Percentiles rank a stretch among this genome's conserved stretches.
phyloP scores from a whole-genome alignment of 2,888 invertebrate genomes.

The Archips xylosteana region DNA sequence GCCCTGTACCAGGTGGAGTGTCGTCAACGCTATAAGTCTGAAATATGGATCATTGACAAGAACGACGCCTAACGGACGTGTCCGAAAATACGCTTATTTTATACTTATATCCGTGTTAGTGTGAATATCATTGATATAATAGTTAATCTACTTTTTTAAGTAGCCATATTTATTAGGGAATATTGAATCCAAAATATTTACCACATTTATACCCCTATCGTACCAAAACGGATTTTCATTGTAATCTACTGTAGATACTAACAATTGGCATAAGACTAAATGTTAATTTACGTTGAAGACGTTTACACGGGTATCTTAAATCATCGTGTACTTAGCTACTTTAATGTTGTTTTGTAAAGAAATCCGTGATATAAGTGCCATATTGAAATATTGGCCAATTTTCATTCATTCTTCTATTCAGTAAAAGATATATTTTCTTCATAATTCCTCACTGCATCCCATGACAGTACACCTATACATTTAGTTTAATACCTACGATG shows the following conservation, averaged over 20 bases:
- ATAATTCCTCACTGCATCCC: slow-evolving; percentile 59
- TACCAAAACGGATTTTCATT: slow-evolving; percentile 63
- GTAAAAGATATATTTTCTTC: slow-evolving; percentile 17
- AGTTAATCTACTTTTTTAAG: slow-evolving; percentile 78
- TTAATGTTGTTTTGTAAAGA: slow-evolving; percentile 54
- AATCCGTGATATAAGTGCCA: slow-evolving; percentile 79
- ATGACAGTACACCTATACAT: slow-evolving; percentile 61
- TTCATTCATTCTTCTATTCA: slow-evolving; percentile 49
- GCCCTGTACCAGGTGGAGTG: slow-evolving; percentile 37
- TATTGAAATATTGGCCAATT: slow-evolving; percentile 65
- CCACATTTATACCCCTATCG: slow-evolving; percentile 54
- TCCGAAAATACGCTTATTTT: slow-evolving; percentile 85
- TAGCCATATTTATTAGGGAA: slow-evolving; percentile 67
- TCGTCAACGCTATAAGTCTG: slow-evolving; percentile 77
- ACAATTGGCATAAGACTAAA: slow-evolving; percentile 35
- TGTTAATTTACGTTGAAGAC: slow-evolving; percentile 52
- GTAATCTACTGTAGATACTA: slow-evolving; percentile 44
- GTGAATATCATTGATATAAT: slow-evolving; percentile 72
- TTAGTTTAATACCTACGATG: slow-evolving; percentile 34
- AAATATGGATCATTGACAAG: slow-evolving; percentile 77
- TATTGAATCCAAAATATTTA: slow-evolving; percentile 59
- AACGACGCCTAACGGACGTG: slow-evolving; percentile 69
- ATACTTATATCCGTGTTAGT: slow-evolving; percentile 80
- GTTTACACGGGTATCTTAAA: slow-evolving; percentile 64
- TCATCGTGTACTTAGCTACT: slow-evolving; percentile 56